phyloP scores from a whole-genome alignment of 1,140 invertebrate genomes.

The Wiebesia pumilae region DNA sequence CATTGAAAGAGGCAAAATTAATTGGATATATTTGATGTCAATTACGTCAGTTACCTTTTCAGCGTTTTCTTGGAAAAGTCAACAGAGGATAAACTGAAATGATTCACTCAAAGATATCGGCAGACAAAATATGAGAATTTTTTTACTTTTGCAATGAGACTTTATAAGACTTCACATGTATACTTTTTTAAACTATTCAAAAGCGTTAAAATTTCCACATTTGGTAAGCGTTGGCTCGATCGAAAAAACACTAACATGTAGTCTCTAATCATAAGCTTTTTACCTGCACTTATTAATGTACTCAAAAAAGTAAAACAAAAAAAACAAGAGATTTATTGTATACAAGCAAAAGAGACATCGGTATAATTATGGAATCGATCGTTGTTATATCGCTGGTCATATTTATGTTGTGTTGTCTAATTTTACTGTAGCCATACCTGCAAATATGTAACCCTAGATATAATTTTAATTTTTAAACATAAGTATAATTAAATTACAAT shows the following conservation, averaged over 20 bases:
- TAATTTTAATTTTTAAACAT: slow-evolving; percentile 53
- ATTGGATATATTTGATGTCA: slow-evolving; percentile 2
- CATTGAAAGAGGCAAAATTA: slow-evolving; percentile 38
- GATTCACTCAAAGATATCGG: neutral
- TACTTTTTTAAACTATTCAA: slow-evolving; percentile 29
- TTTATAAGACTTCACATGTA: slow-evolving; percentile 37
- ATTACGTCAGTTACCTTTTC: slow-evolving; percentile 35
- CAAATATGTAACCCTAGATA: slow-evolving; percentile 63
- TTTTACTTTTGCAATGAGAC: slow-evolving; percentile 37
- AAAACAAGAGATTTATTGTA: slow-evolving; percentile 44
- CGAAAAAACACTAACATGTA: slow-evolving; percentile 24
- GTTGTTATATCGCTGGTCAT: slow-evolving; percentile 70
- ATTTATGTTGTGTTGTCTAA: slow-evolving; percentile 69
- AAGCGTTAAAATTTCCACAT: neutral
- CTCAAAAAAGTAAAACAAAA: slow-evolving; percentile 37
- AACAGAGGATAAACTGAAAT: neutral
- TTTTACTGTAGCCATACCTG: slow-evolving; percentile 63
- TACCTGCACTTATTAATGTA: slow-evolving; percentile 43
- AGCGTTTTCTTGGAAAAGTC: slow-evolving; percentile 37
- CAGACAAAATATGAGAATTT: neutral
- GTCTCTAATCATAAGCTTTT: slow-evolving; percentile 27
- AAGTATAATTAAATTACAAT: slow-evolving; percentile 52
- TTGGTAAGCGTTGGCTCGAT: slow-evolving; percentile 3
- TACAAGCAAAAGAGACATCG: slow-evolving; percentile 49
- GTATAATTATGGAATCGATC: slow-evolving; percentile 66